phyloP scores from a whole-genome alignment of 2,797 vertebrate species.

The Sitta carolinensis region DNA sequence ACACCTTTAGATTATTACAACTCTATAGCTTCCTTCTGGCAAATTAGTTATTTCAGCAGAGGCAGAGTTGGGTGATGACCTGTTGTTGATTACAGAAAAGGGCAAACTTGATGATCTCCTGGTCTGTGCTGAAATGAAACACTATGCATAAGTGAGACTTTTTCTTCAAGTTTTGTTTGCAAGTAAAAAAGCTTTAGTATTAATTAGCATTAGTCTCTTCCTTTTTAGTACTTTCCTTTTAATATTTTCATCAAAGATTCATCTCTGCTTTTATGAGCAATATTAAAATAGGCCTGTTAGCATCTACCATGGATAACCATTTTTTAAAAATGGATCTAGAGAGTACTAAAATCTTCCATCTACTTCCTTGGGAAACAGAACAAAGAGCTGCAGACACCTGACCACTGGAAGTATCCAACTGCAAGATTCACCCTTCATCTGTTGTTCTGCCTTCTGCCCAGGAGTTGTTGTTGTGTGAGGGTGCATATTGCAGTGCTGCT shows the following conservation, averaged over 20 bases:
- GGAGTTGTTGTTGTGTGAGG: neutral
- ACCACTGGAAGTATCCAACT: neutral
- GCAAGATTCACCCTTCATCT: neutral
- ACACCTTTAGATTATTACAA: neutral
- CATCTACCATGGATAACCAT: neutral
- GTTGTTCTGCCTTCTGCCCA: neutral
- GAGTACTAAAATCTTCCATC: neutral
- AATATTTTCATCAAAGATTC: neutral
- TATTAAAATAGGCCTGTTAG: neutral
- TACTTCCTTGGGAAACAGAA: neutral
- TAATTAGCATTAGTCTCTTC: neutral
- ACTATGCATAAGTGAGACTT: neutral
- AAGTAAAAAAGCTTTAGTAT: neutral
- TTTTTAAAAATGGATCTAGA: neutral
- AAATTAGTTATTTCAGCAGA: neutral
- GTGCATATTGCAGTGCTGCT: neutral
- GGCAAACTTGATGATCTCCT: neutral
- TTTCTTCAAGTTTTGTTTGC: neutral
- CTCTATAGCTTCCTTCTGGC: neutral
- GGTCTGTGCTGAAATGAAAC: neutral
- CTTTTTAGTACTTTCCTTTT: neutral
- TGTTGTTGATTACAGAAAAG: neutral
- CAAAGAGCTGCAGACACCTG: neutral
- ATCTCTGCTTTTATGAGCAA: neutral
- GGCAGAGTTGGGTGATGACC: neutral